A percentile compares a stretch with the other conserved stretches of the same genome.
phyloP scores from a whole-genome alignment of 1,140 invertebrate genomes.

The Ostrea edulis region DNA sequence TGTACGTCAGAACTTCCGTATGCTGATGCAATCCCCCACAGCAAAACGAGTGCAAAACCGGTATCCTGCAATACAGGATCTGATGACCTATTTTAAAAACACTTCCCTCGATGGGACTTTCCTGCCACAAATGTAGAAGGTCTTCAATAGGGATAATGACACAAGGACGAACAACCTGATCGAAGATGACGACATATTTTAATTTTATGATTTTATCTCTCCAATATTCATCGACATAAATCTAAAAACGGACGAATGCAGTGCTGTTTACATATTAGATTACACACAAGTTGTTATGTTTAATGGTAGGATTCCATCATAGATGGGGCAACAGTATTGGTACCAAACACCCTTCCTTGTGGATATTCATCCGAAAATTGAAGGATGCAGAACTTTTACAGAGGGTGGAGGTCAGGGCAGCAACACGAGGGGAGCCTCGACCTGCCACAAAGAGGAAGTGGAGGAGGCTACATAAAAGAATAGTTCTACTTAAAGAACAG shows the following conservation, averaged over 20 bases:
- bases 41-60: conserved; percentile 28
- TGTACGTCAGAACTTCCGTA: conserved; percentile 47
- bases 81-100: conserved; percentile 38
- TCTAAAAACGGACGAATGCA: background rate
- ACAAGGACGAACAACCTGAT: conserved; percentile 48
- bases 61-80: conserved; percentile 35
- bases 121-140: conserved; percentile 44
- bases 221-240: background rate
- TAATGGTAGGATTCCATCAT: conserved; percentile 44
- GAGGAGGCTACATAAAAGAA: conserved; percentile 11
- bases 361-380: conserved; percentile 49
- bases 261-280: no score
- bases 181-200: conserved; percentile 35
- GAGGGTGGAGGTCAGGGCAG: background rate
- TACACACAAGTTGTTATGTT: background rate
- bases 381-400: conserved; percentile 41
- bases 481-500: background rate
- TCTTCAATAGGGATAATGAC: conserved; percentile 42
- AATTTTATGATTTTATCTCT: background rate
- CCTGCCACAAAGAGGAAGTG: conserved; percentile 23
- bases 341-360: conserved; percentile 44
- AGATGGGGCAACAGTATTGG: conserved; percentile 34
- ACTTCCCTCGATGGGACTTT: conserved; percentile 39
- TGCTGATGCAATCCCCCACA: background rate
- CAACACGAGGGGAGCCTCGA: background rate